These are phyloP conservation scores for Amphilophus citrinellus DNA, from an alignment of 2,113 vertebrate species.

Conservation along the genomic window DNA sequence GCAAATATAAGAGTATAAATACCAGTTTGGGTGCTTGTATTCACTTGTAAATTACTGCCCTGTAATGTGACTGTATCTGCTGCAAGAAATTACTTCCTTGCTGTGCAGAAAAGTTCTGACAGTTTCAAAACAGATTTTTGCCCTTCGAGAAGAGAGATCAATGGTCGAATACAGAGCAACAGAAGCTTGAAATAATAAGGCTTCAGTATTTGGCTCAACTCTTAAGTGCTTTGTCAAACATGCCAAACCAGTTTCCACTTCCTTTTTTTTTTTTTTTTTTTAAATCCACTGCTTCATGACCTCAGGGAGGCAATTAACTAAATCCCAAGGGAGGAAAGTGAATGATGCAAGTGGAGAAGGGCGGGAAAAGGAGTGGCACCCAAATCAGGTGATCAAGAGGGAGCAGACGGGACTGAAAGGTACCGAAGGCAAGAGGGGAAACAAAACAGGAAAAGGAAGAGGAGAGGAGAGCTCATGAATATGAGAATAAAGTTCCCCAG, in stretches of 20 bases:
- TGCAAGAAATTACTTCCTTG: neutral
- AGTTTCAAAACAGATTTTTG: neutral
- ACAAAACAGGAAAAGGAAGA: neutral
- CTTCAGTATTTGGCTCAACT: neutral
- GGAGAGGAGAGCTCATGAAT: slow-evolving; percentile 11
- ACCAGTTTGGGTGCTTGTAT: too few relatives aligned
- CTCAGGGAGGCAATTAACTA: neutral
- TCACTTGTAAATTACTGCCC: too few relatives aligned
- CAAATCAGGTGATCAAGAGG: neutral
- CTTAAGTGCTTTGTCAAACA: neutral
- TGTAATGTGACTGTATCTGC: neutral
- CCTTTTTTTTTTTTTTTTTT: neutral
- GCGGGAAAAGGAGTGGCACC: neutral
- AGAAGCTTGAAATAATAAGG: neutral
- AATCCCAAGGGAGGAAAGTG: neutral
- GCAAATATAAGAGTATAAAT: too few relatives aligned
- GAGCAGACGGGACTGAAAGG: neutral
- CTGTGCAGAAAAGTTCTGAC: neutral
- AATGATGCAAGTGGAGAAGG: neutral
- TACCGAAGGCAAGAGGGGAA: neutral
- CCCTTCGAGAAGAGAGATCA: neutral
- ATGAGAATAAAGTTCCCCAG: slow-evolving; percentile 19
- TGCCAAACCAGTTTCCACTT: slow-evolving; percentile 2
- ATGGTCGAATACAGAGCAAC: neutral
- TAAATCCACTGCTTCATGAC: neutral